These are phyloP conservation scores for Limenitis camilla DNA, from an alignment of 2,888 invertebrate genomes.

Conservation along the genomic window DNA sequence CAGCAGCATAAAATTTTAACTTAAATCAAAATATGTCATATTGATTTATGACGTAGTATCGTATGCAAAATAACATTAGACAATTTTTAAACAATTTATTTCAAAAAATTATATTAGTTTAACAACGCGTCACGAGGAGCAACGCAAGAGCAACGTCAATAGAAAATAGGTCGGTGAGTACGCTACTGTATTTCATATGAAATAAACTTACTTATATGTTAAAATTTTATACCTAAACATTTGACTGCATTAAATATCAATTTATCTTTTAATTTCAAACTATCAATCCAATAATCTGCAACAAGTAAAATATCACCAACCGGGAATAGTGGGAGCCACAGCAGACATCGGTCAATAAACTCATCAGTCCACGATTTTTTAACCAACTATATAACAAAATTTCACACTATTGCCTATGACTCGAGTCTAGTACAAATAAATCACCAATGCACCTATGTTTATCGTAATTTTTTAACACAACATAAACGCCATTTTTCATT, in stretches of 20 bases:
- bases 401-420: slow-evolving; percentile 27
- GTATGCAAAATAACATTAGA: no score
- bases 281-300: slow-evolving; percentile 23
- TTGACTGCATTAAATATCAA: background rate
- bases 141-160: slow-evolving; percentile 48
- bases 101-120: slow-evolving; percentile 21
- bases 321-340: slow-evolving; percentile 73
- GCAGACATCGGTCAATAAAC: slow-evolving; percentile 73
- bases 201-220: background rate
- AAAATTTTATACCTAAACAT: background rate
- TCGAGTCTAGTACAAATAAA: slow-evolving; percentile 30
- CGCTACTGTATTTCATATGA: background rate
- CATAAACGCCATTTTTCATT: slow-evolving; percentile 66
- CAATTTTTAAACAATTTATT: background rate
- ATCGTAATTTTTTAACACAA: slow-evolving; percentile 56
- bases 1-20: no score
- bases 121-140: slow-evolving; percentile 64
- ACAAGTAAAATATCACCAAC: slow-evolving; percentile 45
- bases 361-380: slow-evolving; percentile 63
- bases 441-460: slow-evolving; percentile 51
- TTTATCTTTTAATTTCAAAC: background rate
- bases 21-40: no score
- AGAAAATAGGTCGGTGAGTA: slow-evolving; percentile 56
- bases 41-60: no score
- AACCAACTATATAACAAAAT: slow-evolving; percentile 16